Conservation (phyloP, 2,888 invertebrate genomes). For the Chrysodeixis includens region DNA sequence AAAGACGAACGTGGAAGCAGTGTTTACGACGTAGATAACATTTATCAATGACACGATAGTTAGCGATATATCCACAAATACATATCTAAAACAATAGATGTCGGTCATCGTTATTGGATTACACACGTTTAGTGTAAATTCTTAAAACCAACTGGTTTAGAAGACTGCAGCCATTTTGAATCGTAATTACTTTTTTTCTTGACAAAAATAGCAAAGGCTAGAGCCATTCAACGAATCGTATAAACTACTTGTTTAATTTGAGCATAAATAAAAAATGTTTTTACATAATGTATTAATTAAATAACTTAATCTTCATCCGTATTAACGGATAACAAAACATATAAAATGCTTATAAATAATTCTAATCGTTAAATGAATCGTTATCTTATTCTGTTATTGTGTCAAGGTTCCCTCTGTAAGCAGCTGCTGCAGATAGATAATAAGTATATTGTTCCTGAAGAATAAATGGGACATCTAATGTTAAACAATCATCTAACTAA, state of each 20-base stretch:
- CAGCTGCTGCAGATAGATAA: not conserved
- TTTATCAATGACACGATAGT: conserved; percentile 32
- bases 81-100: not conserved
- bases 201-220: not conserved
- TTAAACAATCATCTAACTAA: not conserved
- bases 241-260: not conserved
- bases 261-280: not conserved
- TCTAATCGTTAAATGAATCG: conserved; percentile 5
- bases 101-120: conserved; percentile 2
- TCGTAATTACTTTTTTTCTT: not conserved
- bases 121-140: not conserved
- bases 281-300: not conserved
- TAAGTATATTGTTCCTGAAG: conserved; percentile 1
- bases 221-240: too few species aligned
- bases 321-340: not conserved
- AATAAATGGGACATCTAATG: not conserved
- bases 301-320: not conserved
- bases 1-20: conserved; percentile 8
- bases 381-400: not conserved
- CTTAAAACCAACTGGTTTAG: too few species aligned
- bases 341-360: conserved; percentile 3
- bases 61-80: conserved; percentile 10
- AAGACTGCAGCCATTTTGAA: too few species aligned
- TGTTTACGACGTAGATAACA: conserved; percentile 29
- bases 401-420: conserved; percentile 3